phyloP scores from a whole-genome alignment of 2,797 vertebrate species.

The Arrhamphus sclerolepis region DNA sequence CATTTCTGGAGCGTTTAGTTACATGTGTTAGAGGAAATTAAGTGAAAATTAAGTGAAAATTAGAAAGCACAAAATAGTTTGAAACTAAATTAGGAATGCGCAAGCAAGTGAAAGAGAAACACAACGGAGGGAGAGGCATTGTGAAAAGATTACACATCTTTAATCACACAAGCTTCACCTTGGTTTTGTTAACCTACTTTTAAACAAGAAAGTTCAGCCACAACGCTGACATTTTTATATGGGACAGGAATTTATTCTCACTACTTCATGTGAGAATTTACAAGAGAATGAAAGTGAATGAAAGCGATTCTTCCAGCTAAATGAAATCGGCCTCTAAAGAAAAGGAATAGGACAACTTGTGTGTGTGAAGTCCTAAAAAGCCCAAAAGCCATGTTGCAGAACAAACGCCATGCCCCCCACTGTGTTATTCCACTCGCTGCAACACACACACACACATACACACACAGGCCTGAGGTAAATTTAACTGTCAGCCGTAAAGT shows the following conservation, averaged over 20 bases:
- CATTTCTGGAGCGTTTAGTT: constrained; percentile 7
- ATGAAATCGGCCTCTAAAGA: constrained; percentile 50
- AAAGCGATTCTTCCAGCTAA: constrained; percentile 37
- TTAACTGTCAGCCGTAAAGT: constrained; percentile 87
- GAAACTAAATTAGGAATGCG: background rate
- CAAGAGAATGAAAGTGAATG: constrained; percentile 4
- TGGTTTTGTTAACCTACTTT: constrained; percentile 20
- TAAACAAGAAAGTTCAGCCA: constrained; percentile 1
- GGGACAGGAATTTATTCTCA: constrained; percentile 15
- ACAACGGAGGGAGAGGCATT: constrained; percentile 19
- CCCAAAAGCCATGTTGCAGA: constrained; percentile 76
- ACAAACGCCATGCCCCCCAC: constrained; percentile 69
- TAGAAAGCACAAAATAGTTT: background rate
- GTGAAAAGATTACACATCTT: constrained; percentile 22
- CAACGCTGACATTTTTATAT: constrained; percentile 20
- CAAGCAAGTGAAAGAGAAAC: constrained; percentile 4
- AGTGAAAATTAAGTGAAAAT: background rate
- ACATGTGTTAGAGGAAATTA: constrained; percentile 1
- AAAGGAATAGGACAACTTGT: constrained; percentile 53
- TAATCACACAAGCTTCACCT: constrained; percentile 9
- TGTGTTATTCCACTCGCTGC: constrained; percentile 62
- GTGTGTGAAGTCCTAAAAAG: constrained; percentile 72
- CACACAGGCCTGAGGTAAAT: constrained; percentile 69
- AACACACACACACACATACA: constrained; percentile 56
- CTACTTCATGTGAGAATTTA: constrained; percentile 11